These are phyloP conservation scores for Plagiodera versicolora DNA, from an alignment of 2,888 invertebrate species.

Conservation along the genomic window DNA sequence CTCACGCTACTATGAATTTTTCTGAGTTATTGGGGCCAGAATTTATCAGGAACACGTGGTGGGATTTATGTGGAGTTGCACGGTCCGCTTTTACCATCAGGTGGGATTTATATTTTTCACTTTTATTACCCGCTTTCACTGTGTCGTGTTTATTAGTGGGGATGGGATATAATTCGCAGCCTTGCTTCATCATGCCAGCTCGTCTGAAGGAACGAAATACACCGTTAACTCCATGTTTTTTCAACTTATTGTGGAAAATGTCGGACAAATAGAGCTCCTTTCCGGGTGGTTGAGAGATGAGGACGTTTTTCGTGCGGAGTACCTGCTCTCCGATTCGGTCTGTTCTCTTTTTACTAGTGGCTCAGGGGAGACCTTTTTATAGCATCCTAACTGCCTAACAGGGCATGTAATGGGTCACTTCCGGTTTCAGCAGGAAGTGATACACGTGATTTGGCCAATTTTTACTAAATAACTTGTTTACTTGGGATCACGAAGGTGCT, in stretches of 20 bases:
- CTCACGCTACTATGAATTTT: constrained; percentile 53
- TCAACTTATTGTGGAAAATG: too few species aligned
- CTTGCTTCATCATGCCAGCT: not conserved
- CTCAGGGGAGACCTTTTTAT: constrained; percentile 47
- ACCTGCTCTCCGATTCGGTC: constrained; percentile 4
- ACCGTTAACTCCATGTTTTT: not conserved
- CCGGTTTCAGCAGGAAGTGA: constrained; percentile 48
- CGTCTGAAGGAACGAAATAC: not conserved
- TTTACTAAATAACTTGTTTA: constrained; percentile 39
- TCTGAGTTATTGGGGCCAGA: constrained; percentile 54
- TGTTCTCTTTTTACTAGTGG: constrained; percentile 19
- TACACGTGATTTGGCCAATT: constrained; percentile 51
- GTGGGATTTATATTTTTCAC: constrained; percentile 35
- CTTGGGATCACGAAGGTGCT: constrained; percentile 12
- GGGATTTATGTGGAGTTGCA: constrained; percentile 52
- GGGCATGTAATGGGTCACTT: constrained; percentile 51
- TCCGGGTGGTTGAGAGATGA: constrained; percentile 6
- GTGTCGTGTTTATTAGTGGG: not conserved
- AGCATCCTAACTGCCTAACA: constrained; percentile 49
- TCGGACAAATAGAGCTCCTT: not conserved
- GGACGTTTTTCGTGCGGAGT: constrained; percentile 15
- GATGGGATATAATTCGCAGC: not conserved
- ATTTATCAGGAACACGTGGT: constrained; percentile 54
- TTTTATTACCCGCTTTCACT: constrained; percentile 17
- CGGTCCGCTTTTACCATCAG: constrained; percentile 53